Evolutionary conservation across 2,797 vertebrate genomes (phyloP).

Genomic region (Pipistrellus nathusii): DNA sequence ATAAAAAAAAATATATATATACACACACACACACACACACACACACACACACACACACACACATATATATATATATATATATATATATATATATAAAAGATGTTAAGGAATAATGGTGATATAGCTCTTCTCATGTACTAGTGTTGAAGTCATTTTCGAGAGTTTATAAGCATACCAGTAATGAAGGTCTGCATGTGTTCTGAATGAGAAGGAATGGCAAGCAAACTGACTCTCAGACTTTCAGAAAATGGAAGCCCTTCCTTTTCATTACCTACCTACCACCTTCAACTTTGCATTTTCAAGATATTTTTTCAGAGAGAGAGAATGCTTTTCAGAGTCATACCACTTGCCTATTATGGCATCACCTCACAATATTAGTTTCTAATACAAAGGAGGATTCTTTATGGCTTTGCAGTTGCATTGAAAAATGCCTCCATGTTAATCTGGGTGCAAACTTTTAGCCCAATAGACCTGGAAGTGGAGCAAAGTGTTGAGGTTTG

Average conservation of each 20-base stretch:
- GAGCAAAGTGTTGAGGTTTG: background rate
- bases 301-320: background rate
- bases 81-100: background rate
- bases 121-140: background rate
- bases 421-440: background rate
- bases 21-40: no score
- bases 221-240: background rate
- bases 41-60: no score
- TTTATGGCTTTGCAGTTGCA: slow-evolving; percentile 8
- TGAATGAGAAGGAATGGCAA: background rate
- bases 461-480: background rate
- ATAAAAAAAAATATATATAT: no score
- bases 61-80: no score
- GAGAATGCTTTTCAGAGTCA: background rate
- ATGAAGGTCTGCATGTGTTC: background rate
- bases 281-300: slow-evolving; percentile 1
- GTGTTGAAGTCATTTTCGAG: background rate
- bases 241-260: background rate
- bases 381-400: background rate
- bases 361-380: background rate
- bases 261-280: background rate
- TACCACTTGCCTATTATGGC: background rate
- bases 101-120: background rate
- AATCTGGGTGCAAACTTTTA: background rate
- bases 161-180: background rate